Evolutionary conservation across 2,888 invertebrate genomes (phyloP), one percentile per base, ranked within the genome.

Genomic region (Ennomos erosarius): DNA sequence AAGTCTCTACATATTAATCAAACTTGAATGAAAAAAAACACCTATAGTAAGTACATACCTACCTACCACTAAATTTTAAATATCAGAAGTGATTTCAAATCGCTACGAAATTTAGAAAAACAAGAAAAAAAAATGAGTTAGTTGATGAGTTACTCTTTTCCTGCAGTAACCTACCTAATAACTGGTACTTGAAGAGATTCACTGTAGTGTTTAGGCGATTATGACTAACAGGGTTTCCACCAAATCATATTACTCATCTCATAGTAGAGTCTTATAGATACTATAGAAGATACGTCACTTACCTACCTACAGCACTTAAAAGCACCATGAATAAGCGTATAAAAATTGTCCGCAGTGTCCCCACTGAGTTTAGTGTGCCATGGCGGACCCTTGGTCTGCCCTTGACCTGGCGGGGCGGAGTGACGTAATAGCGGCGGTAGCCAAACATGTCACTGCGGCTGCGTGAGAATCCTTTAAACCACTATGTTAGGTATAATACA

Each of bases 351-450:
- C 26, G 13, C 13, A 36, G 36, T 51, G 36, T 36, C 37, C 1
- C 37, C 11, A 43, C 49, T 34, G 51, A 5, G 9, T 43, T 12
- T 13, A 51, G 43, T 51, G 51, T 43, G 51, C 11, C 44, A 37
- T 39, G 26, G 26, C 43, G 40, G 55, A 48, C 55, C 48, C 60
- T 53, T 36, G 50, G 53, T 53, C 55, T 64, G 74, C 36, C 78
- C 77, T 77, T 78, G 78, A 78, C 77, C 77, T 59, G 69, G 46
- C 35, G 46, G 71, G 46, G 71, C 71, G 70, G 59, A 61, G 69
- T 78, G 77, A 77, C 78, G 77, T 78, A 77, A 78, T 59, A 51
- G 50, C 59, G 52, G 55, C 42, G 47, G 53, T 49, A 59, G 63
- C 58, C 65, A 67, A 69, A 66, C 69, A 67, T 64, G 59, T 39